phyloP scores from a whole-genome alignment of 2,888 invertebrate genomes.

The Dicyrtoma fusca region DNA sequence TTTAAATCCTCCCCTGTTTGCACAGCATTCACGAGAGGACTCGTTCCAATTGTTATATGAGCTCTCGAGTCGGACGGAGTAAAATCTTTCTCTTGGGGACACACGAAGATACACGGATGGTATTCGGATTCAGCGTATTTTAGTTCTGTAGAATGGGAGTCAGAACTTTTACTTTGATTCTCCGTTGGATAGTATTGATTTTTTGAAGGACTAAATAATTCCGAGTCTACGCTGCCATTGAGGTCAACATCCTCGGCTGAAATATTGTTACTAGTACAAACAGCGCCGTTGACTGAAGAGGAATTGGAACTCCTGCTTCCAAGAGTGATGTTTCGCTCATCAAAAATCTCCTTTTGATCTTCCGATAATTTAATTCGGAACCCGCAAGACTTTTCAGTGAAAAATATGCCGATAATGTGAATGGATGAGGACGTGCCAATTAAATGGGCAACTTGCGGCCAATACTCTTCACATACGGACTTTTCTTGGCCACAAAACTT shows the following conservation, averaged over 20 bases:
- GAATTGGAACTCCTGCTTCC: background rate
- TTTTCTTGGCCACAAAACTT: constrained; percentile 45
- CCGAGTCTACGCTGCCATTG: no score
- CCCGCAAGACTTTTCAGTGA: constrained; percentile 45
- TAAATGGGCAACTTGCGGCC: constrained; percentile 34
- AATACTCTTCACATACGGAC: constrained; percentile 23
- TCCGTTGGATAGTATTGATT: background rate
- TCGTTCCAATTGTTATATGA: constrained; percentile 49
- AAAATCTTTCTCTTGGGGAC: constrained; percentile 40
- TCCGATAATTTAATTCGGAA: constrained; percentile 42
- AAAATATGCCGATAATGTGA: constrained; percentile 47
- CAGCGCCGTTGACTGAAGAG: no score
- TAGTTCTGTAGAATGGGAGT: background rate
- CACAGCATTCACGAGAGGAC: constrained; percentile 38
- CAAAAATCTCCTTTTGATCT: constrained; percentile 44
- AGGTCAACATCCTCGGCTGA: background rate
- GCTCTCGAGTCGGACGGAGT: constrained; percentile 42
- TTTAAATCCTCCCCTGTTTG: constrained; percentile 48
- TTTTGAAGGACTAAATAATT: background rate
- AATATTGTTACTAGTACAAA: no score
- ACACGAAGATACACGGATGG: constrained; percentile 11
- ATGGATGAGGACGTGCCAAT: constrained; percentile 38
- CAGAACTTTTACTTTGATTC: background rate
- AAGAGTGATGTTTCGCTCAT: constrained; percentile 1
- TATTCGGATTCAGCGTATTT: constrained; percentile 1